Conservation (phyloP, 2,888 invertebrate species). For the Noctua janthe region DNA sequence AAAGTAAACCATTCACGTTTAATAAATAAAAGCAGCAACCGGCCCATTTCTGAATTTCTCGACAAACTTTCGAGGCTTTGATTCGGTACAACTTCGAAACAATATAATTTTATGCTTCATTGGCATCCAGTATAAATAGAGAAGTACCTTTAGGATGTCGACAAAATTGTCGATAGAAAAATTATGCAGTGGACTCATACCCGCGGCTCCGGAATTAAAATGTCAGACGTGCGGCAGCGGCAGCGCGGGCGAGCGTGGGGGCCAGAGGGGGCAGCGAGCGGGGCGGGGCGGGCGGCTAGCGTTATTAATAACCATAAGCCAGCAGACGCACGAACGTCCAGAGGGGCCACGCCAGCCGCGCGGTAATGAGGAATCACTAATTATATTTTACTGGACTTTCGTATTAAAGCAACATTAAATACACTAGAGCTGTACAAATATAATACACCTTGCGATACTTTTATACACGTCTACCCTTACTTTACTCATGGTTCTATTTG, state of each 20-base stretch:
- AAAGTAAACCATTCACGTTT: slow-evolving; percentile 7
- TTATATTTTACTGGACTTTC: slow-evolving; percentile 90
- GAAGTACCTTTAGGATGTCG: slow-evolving; percentile 79
- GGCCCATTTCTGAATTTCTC: background rate
- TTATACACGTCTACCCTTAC: slow-evolving; percentile 55
- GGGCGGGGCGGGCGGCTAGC: slow-evolving; percentile 80
- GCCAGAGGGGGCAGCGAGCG: slow-evolving; percentile 76
- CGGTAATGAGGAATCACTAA: slow-evolving; percentile 90
- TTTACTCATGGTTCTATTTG: slow-evolving; percentile 32
- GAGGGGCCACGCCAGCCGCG: slow-evolving; percentile 88
- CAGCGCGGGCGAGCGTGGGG: slow-evolving; percentile 83
- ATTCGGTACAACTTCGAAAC: slow-evolving; percentile 43
- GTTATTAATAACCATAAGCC: slow-evolving; percentile 91
- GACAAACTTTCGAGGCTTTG: slow-evolving; percentile 34
- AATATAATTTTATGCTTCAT: slow-evolving; percentile 45
- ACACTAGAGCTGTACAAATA: slow-evolving; percentile 72
- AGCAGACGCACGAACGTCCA: slow-evolving; percentile 90
- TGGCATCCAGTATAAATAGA: slow-evolving; percentile 70
- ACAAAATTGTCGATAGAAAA: slow-evolving; percentile 85
- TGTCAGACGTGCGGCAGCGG: slow-evolving; percentile 90
- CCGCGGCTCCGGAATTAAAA: slow-evolving; percentile 89
- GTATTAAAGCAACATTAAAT: slow-evolving; percentile 84
- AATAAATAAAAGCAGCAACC: slow-evolving; percentile 14
- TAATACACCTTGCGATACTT: slow-evolving; percentile 66
- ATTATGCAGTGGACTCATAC: slow-evolving; percentile 82